A percentile compares a stretch with the other conserved stretches of the same genome.
Evolutionary conservation across 2,888 invertebrate genomes (phyloP).

Genomic region (Dasysyrphus albostriatus): DNA sequence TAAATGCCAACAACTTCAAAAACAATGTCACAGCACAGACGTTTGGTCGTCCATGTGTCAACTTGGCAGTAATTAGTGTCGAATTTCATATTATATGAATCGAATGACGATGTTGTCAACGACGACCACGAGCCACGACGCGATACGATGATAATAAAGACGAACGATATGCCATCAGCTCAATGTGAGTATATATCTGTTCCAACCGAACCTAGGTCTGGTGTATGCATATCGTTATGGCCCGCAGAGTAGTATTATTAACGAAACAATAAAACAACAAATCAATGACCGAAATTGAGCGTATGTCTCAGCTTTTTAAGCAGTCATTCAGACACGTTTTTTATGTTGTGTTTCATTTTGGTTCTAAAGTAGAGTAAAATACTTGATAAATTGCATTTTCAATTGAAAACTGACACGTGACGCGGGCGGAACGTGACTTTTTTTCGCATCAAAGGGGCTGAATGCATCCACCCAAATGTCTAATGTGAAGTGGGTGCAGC

Average conservation of each 20-base stretch:
- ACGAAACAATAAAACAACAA: slow-evolving; percentile 51
- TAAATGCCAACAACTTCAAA: slow-evolving; percentile 53
- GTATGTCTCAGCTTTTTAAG: slow-evolving; percentile 20
- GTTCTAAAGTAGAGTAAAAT: slow-evolving; percentile 12
- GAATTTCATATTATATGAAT: slow-evolving; percentile 48
- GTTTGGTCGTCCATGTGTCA: slow-evolving; percentile 58
- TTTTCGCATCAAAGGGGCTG: slow-evolving; percentile 50
- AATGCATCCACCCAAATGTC: slow-evolving; percentile 41
- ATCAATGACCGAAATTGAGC: slow-evolving; percentile 63
- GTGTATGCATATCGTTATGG: not conserved
- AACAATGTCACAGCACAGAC: slow-evolving; percentile 66
- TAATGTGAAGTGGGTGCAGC: slow-evolving; percentile 57
- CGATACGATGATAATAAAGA: slow-evolving; percentile 3
- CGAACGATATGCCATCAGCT: slow-evolving; percentile 10
- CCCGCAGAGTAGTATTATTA: slow-evolving; percentile 45
- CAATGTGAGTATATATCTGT: not conserved
- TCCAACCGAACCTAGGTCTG: not conserved
- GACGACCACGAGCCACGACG: not conserved
- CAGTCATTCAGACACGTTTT: slow-evolving; percentile 24
- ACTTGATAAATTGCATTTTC: slow-evolving; percentile 47
- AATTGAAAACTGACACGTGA: slow-evolving; percentile 71
- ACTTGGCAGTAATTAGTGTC: slow-evolving; percentile 69
- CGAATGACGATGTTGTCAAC: slow-evolving; percentile 22
- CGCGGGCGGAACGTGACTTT: slow-evolving; percentile 68
- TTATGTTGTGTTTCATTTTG: slow-evolving; percentile 19